Conservation (phyloP, 1,140 invertebrate genomes). For the Zaprionus davidi region DNA sequence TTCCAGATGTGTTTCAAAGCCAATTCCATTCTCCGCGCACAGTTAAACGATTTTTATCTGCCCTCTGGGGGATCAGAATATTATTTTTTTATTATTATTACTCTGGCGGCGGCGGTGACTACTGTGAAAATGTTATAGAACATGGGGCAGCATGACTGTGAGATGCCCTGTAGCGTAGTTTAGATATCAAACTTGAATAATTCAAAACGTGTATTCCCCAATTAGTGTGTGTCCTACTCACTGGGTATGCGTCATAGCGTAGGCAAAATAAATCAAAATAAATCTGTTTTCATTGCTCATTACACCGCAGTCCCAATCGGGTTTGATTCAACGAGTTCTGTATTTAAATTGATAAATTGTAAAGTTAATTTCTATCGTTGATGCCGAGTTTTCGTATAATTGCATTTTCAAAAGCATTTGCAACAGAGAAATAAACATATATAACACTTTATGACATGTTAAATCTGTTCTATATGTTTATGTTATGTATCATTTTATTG, state of each 20-base stretch:
- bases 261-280: constrained; percentile 1
- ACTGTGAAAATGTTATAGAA: constrained; percentile 18
- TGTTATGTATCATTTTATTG: background rate
- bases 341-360: constrained; percentile 27
- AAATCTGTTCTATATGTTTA: background rate
- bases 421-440: background rate
- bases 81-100: constrained; percentile 39
- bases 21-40: constrained; percentile 29
- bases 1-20: constrained; percentile 30
- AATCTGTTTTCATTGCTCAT: constrained; percentile 38
- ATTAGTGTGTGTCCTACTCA: background rate
- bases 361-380: background rate
- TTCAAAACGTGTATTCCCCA: background rate
- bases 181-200: background rate
- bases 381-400: constrained; percentile 11
- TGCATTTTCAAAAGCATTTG: background rate
- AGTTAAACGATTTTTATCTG: constrained; percentile 41
- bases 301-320: constrained; percentile 15
- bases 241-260: background rate
- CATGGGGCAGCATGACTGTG: background rate
- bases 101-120: constrained; percentile 8
- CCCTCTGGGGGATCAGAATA: constrained; percentile 35
- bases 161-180: background rate
- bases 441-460: background rate
- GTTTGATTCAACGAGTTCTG: constrained; percentile 6